Evolutionary conservation across 1,140 invertebrate genomes (phyloP).

Genomic region (Drosophila pruinosa): DNA sequence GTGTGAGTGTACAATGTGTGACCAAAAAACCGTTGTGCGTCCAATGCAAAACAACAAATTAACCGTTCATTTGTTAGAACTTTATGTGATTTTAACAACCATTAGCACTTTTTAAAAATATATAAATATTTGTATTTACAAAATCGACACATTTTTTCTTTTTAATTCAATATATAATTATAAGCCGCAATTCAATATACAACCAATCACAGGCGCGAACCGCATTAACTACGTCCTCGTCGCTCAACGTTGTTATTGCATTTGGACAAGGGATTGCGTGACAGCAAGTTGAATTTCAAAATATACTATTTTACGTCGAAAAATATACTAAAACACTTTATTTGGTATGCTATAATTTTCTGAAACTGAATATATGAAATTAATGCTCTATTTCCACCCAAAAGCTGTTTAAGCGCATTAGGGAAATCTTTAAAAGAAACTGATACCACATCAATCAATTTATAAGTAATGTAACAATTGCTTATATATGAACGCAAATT

Average conservation of each 20-base stretch:
- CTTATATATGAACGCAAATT: too few species aligned
- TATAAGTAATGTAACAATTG: too few species aligned
- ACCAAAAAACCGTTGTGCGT: slow-evolving; percentile 42
- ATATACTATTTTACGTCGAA: not conserved
- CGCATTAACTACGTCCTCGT: slow-evolving; percentile 22
- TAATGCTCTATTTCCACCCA: too few species aligned
- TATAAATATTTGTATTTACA: slow-evolving; percentile 11
- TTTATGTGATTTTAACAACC: slow-evolving; percentile 20
- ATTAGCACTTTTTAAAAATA: slow-evolving; percentile 16
- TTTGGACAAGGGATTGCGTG: slow-evolving; percentile 19
- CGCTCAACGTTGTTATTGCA: slow-evolving; percentile 41
- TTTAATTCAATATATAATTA: slow-evolving; percentile 1
- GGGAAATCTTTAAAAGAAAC: too few species aligned
- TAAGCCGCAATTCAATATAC: slow-evolving; percentile 24
- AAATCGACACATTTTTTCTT: slow-evolving; percentile 16
- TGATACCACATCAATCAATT: too few species aligned
- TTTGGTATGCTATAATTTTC: not conserved
- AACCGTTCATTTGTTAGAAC: slow-evolving; percentile 28
- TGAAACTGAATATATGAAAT: too few species aligned
- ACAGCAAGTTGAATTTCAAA: not conserved
- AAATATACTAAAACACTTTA: not conserved
- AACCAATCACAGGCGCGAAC: slow-evolving; percentile 13
- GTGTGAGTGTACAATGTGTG: not conserved
- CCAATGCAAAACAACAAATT: slow-evolving; percentile 18
- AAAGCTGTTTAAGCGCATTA: too few species aligned